Percentiles rank a stretch among this genome's conserved stretches.
Conservation (phyloP, 2,113 vertebrate genomes). For the Sander lucioperca region DNA sequence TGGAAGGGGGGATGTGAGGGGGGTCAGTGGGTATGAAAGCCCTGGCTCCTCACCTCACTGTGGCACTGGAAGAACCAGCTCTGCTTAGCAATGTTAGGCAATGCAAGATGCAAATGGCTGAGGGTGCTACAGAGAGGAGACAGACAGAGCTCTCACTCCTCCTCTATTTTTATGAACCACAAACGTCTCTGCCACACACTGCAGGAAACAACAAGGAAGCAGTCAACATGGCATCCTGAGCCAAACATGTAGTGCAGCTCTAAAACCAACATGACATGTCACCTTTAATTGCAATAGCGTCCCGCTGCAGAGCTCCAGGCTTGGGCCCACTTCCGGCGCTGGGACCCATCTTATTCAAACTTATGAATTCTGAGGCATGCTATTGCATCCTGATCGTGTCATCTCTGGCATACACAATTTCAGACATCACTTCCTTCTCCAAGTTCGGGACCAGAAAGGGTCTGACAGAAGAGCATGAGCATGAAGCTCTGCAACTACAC, state of each 20-base stretch:
- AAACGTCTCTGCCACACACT: not conserved
- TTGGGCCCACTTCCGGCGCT: too few species aligned
- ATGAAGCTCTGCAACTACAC: too few species aligned
- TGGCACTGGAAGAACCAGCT: conserved; percentile 51
- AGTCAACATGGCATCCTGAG: conserved; percentile 34
- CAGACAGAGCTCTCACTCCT: conserved; percentile 42
- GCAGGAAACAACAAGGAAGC: conserved; percentile 38
- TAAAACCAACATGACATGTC: conserved; percentile 7
- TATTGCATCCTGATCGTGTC: not conserved
- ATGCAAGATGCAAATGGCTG: conserved; percentile 21
- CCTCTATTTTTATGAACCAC: not conserved
- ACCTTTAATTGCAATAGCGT: not conserved
- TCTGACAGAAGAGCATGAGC: too few species aligned
- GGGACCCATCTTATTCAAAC: too few species aligned
- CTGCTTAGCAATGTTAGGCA: conserved; percentile 22
- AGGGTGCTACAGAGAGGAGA: conserved; percentile 23
- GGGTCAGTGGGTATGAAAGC: conserved; percentile 34
- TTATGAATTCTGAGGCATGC: too few species aligned
- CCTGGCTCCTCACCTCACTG: conserved; percentile 57
- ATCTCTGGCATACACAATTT: not conserved
- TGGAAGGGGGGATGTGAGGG: not conserved
- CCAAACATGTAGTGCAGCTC: conserved; percentile 27
- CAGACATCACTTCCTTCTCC: too few species aligned
- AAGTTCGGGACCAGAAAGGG: too few species aligned
- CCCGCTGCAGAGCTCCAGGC: too few species aligned